Percentiles rank a stretch among this genome's conserved stretches.
Conservation (phyloP, 1,140 invertebrate species). For the Orius laevigatus region DNA sequence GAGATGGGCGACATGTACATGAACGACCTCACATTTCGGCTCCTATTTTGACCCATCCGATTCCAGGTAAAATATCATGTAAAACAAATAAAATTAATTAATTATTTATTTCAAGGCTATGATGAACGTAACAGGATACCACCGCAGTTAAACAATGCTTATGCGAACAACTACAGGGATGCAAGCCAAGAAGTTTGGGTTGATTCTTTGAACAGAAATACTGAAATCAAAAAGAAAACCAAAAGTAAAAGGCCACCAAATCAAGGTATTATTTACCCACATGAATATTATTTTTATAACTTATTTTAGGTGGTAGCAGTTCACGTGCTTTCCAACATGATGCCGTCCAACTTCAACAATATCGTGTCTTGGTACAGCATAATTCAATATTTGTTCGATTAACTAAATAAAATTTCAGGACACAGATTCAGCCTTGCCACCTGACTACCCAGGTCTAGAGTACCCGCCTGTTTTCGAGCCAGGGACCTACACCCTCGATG, state of each 20-base stretch:
- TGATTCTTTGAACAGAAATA: conserved; percentile 1
- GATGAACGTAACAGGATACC: no score
- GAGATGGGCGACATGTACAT: background rate
- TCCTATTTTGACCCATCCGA: background rate
- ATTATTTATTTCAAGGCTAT: no score
- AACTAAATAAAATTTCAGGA: conserved; percentile 15
- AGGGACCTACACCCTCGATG: conserved; percentile 52
- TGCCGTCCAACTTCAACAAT: no score
- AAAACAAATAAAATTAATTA: no score
- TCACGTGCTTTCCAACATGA: no score
- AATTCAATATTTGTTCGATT: no score
- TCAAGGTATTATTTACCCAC: no score
- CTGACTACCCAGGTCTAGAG: conserved; percentile 57
- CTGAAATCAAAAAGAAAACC: background rate
- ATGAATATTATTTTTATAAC: no score
- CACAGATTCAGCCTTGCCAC: conserved; percentile 29
- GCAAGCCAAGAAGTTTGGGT: conserved; percentile 1
- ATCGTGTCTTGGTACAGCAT: no score
- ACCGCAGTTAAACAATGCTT: no score
- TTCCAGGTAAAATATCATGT: background rate
- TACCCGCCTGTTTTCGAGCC: conserved; percentile 69
- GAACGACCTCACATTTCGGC: conserved; percentile 5
- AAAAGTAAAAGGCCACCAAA: conserved; percentile 6
- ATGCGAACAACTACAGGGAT: background rate
- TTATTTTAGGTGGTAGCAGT: no score